These are phyloP conservation scores for Tragulus kanchil DNA, from an alignment of 2,113 vertebrate genomes.

Conservation along the genomic window DNA sequence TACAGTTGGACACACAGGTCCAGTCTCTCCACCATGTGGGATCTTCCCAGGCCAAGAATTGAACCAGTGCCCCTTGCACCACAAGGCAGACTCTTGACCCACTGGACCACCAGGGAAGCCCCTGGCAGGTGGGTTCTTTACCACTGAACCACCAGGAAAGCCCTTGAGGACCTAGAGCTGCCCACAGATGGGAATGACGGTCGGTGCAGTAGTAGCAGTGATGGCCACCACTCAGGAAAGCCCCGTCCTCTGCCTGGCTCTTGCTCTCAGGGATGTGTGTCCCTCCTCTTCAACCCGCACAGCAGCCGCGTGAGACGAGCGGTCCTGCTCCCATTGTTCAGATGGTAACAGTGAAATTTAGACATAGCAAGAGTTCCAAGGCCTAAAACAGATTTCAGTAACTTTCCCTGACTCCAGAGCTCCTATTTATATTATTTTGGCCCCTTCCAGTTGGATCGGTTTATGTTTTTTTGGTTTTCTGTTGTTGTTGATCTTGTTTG, in stretches of 20 bases:
- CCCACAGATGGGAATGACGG: not conserved
- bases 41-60: too few relatives aligned
- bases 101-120: too few relatives aligned
- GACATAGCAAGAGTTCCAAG: not conserved
- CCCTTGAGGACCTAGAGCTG: too few relatives aligned
- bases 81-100: too few relatives aligned
- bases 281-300: not conserved
- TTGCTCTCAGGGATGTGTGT: not conserved
- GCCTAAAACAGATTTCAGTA: not conserved
- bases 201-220: not conserved
- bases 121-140: not conserved
- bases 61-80: too few relatives aligned
- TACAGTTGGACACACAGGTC: too few relatives aligned
- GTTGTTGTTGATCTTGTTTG: too few relatives aligned
- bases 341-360: not conserved
- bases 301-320: too few relatives aligned
- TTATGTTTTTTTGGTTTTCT: too few relatives aligned
- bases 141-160: too few relatives aligned
- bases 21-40: too few relatives aligned
- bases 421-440: not conserved
- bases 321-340: not conserved
- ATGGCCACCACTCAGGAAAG: accelerated
- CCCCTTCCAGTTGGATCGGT: not conserved
- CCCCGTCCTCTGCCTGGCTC: not conserved
- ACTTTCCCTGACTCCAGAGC: not conserved